These are phyloP conservation scores for Sinohyriopsis cumingii DNA, from an alignment of 2,888 invertebrate genomes.

Conservation along the genomic window DNA sequence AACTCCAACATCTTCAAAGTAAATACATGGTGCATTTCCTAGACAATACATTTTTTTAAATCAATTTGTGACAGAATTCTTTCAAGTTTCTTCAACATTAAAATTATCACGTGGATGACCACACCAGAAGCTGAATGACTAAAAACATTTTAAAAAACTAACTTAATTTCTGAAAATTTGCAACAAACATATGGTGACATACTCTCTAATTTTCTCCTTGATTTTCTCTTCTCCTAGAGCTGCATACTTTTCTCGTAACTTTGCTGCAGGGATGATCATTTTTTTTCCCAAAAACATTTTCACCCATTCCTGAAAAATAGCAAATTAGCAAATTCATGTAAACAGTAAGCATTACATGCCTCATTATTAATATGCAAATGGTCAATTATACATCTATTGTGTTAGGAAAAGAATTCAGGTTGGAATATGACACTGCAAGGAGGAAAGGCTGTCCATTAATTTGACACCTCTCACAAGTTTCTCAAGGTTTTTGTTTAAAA, in stretches of 20 bases:
- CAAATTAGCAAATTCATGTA: not conserved
- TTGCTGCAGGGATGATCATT: slow-evolving; percentile 24
- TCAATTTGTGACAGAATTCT: too few relatives aligned
- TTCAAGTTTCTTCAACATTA: too few relatives aligned
- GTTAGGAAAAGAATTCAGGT: not conserved
- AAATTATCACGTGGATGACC: too few relatives aligned
- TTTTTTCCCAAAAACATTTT: slow-evolving; percentile 33
- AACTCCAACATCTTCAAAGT: too few relatives aligned
- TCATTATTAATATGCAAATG: not conserved
- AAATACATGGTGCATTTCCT: too few relatives aligned
- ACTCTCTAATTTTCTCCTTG: slow-evolving; percentile 49
- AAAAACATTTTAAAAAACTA: too few relatives aligned
- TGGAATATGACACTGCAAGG: not conserved
- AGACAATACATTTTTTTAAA: too few relatives aligned
- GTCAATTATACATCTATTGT: not conserved
- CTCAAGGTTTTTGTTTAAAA: too few relatives aligned
- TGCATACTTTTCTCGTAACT: slow-evolving; percentile 48
- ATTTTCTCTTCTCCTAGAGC: slow-evolving; percentile 18
- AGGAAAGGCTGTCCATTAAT: not conserved
- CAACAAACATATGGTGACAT: slow-evolving; percentile 19
- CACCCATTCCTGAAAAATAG: slow-evolving; percentile 33
- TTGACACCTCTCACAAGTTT: not conserved
- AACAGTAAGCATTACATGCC: not conserved
- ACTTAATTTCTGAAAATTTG: not conserved
- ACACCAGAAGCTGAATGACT: too few relatives aligned